Base-by-base conservation (phyloP, 1,140 invertebrate species). In the Panagrolaimus sp. region DNA sequence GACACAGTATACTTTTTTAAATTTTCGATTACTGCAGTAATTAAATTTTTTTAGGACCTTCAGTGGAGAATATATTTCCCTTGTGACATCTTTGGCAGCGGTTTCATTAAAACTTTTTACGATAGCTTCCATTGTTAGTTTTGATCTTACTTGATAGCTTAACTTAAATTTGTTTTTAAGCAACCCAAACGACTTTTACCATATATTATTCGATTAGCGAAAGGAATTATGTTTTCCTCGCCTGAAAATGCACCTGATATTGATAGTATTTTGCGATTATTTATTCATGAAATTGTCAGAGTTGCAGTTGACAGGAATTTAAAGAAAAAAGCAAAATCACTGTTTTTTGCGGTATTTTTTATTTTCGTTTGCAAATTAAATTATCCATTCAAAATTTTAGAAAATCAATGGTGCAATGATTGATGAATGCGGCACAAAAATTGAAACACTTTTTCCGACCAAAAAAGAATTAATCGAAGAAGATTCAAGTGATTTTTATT, bases 181-280 rank as follows among this genome's bases (percentile, higher is more conserved):
- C 26, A 8, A 55, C 17, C 32, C 12, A 48, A 72, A 3, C 38
- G 75, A 67, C 24, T 65, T 21, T 26, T 72, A n/a, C 71, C 70
- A 7, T 48, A 43, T 21, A 43, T 67, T 5, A 26, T 73, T 12
- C 55, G 46, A 14, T 21, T 72, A 9, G 72, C 62, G 0, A 72
- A 73, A 38, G 55, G 71, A 15, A 38, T 65, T 1, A 74, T 73
- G 71, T 73, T 75, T 58, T 28, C 71, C 0, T 72, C 48, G 14
- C 70, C 71, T 0, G 71, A 73, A 17, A 73, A 73, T 63, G 75
- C 72, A 21, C 72, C 72, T 8, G 72, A 73, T 58, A 38, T 73
- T 21, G 72, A 73, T 26, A 58, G 66, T 24, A 73, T 73, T 68
- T 26, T 47, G 5, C 45, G 72, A 52, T 44, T 73, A 26, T 73